Conservation (phyloP, 2,797 vertebrate genomes). For the Sarcophilus harrisii region DNA sequence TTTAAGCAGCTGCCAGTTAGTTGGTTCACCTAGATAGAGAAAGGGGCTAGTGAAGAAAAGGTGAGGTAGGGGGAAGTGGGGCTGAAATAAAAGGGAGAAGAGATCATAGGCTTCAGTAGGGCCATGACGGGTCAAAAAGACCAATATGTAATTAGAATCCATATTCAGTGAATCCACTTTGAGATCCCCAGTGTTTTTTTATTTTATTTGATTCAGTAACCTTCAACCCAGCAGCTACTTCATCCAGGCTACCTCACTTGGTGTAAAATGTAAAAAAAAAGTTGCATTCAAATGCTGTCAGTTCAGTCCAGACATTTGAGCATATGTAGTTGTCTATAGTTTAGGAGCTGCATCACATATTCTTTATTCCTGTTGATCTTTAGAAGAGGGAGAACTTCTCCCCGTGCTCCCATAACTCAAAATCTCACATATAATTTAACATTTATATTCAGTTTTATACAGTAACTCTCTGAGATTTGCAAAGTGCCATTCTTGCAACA, state of each 20-base stretch:
- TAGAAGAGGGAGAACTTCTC: neutral
- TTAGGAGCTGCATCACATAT: neutral
- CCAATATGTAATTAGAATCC: neutral
- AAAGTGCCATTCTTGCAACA: neutral
- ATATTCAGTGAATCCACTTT: neutral
- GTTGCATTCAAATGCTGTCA: neutral
- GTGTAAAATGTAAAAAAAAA: neutral
- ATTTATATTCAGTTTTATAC: neutral
- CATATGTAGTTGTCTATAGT: neutral
- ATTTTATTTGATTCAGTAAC: neutral
- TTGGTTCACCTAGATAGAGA: neutral
- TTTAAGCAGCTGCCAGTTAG: neutral
- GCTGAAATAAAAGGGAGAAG: neutral
- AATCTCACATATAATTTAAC: neutral
- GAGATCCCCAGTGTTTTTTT: neutral
- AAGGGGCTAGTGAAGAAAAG: neutral
- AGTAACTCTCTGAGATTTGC: neutral
- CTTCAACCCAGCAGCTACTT: neutral
- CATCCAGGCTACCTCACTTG: neutral
- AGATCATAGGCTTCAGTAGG: neutral
- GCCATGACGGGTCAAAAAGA: neutral
- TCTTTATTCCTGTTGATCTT: neutral
- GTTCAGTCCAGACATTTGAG: neutral
- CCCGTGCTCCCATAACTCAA: neutral
- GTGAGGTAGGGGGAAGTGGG: neutral